A percentile compares a stretch with the other conserved stretches of the same genome.
These are phyloP conservation scores for Ruditapes philippinarum DNA, from an alignment of 1,140 invertebrate species.

Conservation along the genomic window DNA sequence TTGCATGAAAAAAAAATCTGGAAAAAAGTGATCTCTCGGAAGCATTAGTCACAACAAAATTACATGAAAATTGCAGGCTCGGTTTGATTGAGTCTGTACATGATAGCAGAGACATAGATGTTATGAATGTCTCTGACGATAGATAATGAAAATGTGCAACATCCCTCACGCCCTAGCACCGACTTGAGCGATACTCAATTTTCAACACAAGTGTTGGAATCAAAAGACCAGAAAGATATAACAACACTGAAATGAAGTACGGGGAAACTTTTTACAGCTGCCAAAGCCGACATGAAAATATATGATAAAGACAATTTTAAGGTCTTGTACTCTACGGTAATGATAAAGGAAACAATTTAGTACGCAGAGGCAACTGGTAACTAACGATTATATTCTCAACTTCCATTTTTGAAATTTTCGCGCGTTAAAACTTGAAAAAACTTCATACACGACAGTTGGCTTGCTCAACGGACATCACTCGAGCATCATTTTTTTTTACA, in stretches of 20 bases:
- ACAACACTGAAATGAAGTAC: neutral
- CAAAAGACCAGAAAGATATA: neutral
- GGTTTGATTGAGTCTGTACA: too few species aligned
- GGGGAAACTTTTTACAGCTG: too few species aligned
- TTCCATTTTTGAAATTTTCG: neutral
- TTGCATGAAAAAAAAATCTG: too few species aligned
- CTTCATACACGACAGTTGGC: neutral
- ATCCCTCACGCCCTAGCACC: too few species aligned
- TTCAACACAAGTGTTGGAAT: too few species aligned
- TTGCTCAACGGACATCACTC: neutral
- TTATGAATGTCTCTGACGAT: too few species aligned
- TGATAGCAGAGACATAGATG: too few species aligned
- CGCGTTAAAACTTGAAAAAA: neutral
- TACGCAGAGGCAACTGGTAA: neutral
- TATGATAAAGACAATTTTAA: neutral
- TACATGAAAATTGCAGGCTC: too few species aligned
- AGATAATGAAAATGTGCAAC: too few species aligned
- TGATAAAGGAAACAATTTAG: neutral
- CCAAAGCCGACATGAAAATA: neutral
- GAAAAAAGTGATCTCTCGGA: too few species aligned
- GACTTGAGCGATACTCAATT: too few species aligned
- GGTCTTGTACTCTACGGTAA: neutral
- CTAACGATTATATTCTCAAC: neutral
- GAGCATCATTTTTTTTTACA: neutral
- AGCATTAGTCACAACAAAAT: too few species aligned